These are phyloP conservation scores for Ophioninae sp. DNA, from an alignment of 2,888 invertebrate genomes.

Conservation along the genomic window DNA sequence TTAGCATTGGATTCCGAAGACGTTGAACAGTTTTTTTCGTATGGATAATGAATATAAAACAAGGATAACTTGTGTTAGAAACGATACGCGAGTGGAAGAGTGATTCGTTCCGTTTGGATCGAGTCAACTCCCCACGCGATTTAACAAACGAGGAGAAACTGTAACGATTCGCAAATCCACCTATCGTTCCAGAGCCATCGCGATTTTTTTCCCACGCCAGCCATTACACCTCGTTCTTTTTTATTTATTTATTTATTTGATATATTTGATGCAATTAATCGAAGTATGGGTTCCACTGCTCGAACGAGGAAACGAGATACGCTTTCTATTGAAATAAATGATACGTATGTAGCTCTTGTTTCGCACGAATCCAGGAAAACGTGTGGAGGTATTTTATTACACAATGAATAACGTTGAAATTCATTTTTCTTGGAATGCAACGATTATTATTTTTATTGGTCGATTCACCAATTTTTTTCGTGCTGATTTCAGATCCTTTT, in stretches of 20 bases:
- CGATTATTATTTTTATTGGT: too few relatives aligned
- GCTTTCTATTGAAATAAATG: background rate
- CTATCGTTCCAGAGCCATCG: background rate
- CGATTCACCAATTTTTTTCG: too few relatives aligned
- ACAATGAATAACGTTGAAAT: too few relatives aligned
- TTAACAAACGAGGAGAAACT: conserved; percentile 5
- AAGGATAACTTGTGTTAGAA: conserved; percentile 33
- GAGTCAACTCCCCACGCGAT: conserved; percentile 9
- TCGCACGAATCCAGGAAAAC: too few relatives aligned
- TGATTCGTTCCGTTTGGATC: conserved; percentile 45
- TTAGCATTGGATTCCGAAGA: background rate
- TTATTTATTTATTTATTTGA: background rate
- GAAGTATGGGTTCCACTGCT: background rate
- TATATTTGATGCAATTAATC: background rate
- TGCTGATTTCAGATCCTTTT: too few relatives aligned
- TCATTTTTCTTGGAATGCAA: too few relatives aligned
- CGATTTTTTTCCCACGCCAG: background rate
- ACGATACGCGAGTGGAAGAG: conserved; percentile 40
- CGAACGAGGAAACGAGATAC: background rate
- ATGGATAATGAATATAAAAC: background rate
- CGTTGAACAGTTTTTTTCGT: background rate
- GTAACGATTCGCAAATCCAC: background rate
- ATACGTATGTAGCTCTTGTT: background rate
- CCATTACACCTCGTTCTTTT: background rate
- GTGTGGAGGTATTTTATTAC: too few relatives aligned